Base-by-base conservation (phyloP, 2,888 invertebrate species). In the Drosophila mulleri region DNA sequence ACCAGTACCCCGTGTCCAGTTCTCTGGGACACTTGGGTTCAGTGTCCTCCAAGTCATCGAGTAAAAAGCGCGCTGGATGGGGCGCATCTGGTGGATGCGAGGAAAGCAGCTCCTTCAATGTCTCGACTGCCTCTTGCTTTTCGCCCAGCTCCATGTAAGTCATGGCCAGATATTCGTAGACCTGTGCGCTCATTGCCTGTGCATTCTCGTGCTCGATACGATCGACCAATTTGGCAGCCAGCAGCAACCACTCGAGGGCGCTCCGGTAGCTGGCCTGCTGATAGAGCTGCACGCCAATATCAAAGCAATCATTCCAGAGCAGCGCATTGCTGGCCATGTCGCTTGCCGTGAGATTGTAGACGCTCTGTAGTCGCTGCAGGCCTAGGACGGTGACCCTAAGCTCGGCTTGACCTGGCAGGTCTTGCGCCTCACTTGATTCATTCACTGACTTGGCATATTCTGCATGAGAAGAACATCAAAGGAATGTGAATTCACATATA, bases 351-450 rank as follows among this genome's bases (percentile, higher is more conserved):
- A 99, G 93, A 77, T 96, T 95, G 92, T 99, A 99, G 0, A 98
- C 98, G 82, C 96, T 96, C 92, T 99, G 98, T 2, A 99, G 94
- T 47, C 99, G 94, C 66, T 97, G 96, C 54, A 99, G 94, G 1
- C 98, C 98, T 42, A 96, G 96, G 3, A 98, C 98, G 9, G 98
- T 98, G 0, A 99, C 99, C 77, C 95, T 96, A 68, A 99, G 93
- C 92, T 99, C 99, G 91, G 98, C 98, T 63, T 96, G 94, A 0
- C 96, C 95, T 0, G 98, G 98, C 91, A 78, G 59, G 4, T 45
- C 71, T 8, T 58, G 0, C 12, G 14, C 0, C 4, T 59, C 56
- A 4, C 35, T 11, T 2, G 83, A 3, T 18, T n/a, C 9, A 2
- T 75, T 72, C n/a, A 83, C 18, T 7, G 29, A 23, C 20, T 59